These are phyloP conservation scores for Isotomurus palustris DNA, from an alignment of 2,888 invertebrate species.

Conservation along the genomic window DNA sequence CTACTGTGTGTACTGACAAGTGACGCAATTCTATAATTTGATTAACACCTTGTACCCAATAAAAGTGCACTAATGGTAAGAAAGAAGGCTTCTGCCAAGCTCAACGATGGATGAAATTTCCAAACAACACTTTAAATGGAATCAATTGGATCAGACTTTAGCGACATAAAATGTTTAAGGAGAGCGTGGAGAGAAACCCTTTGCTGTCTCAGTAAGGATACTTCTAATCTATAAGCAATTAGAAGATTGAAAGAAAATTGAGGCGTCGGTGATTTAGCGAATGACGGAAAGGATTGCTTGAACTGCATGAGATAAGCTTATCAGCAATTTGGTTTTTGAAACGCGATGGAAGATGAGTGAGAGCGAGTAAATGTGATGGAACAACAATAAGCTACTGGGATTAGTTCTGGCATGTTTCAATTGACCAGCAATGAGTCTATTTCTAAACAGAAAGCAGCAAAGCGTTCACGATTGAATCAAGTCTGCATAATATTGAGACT, in stretches of 20 bases:
- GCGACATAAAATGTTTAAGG: too few species aligned
- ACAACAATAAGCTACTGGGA: not conserved
- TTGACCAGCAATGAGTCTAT: slow-evolving; percentile 14
- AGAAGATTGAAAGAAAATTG: not conserved
- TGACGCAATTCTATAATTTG: too few species aligned
- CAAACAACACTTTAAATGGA: too few species aligned
- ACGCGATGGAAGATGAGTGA: slow-evolving; percentile 6
- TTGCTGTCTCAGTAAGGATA: too few species aligned
- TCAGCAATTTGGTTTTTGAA: not conserved
- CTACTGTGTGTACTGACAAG: too few species aligned
- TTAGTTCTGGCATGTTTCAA: slow-evolving; percentile 19
- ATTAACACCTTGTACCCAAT: too few species aligned
- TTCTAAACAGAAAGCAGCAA: slow-evolving; percentile 8
- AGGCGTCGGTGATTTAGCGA: not conserved
- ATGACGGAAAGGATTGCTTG: not conserved
- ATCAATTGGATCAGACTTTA: too few species aligned
- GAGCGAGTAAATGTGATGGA: slow-evolving; percentile 21
- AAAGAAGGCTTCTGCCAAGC: too few species aligned
- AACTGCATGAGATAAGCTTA: not conserved
- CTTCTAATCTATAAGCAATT: too few species aligned
- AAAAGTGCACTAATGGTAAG: too few species aligned
- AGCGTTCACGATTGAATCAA: not conserved
- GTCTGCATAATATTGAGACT: slow-evolving; percentile 12
- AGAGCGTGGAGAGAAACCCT: too few species aligned
- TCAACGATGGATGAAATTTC: too few species aligned